These are phyloP conservation scores for Gymnoscelis rufifasciata DNA, from an alignment of 2,888 invertebrate genomes.

Conservation along the genomic window DNA sequence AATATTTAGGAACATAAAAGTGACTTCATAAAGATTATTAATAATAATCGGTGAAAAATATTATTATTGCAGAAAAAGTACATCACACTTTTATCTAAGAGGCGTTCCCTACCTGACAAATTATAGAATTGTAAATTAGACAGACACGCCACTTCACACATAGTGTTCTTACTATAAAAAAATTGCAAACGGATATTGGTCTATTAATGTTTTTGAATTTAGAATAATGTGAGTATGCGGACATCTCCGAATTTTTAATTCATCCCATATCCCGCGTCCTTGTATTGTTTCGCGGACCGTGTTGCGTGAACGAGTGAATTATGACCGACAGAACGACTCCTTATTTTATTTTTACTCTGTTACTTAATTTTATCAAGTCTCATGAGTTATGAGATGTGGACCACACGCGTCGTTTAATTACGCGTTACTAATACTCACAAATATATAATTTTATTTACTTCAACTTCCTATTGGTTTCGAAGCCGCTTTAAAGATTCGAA, in stretches of 20 bases:
- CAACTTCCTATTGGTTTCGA: background rate
- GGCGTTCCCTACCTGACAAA: constrained; percentile 17
- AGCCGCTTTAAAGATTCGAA: background rate
- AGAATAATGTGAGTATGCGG: constrained; percentile 10
- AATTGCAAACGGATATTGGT: background rate
- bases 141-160: constrained; percentile 6
- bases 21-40: too few species aligned
- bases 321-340: constrained; percentile 72
- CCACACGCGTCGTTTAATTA: constrained; percentile 75
- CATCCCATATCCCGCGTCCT: constrained; percentile 61
- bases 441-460: background rate
- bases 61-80: constrained; percentile 11
- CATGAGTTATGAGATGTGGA: constrained; percentile 75
- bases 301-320: constrained; percentile 77
- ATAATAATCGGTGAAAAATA: too few species aligned
- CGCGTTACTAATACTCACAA: constrained; percentile 46
- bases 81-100: constrained; percentile 24
- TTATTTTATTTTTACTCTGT: constrained; percentile 70
- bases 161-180: background rate
- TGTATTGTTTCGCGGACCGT: constrained; percentile 76
- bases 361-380: constrained; percentile 78
- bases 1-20: too few species aligned
- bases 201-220: background rate
- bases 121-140: constrained; percentile 20
- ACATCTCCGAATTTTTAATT: constrained; percentile 32